Evolutionary conservation across 2,888 invertebrate genomes (phyloP), one percentile per base, ranked within the genome.

Genomic region (Protonemura montana): DNA sequence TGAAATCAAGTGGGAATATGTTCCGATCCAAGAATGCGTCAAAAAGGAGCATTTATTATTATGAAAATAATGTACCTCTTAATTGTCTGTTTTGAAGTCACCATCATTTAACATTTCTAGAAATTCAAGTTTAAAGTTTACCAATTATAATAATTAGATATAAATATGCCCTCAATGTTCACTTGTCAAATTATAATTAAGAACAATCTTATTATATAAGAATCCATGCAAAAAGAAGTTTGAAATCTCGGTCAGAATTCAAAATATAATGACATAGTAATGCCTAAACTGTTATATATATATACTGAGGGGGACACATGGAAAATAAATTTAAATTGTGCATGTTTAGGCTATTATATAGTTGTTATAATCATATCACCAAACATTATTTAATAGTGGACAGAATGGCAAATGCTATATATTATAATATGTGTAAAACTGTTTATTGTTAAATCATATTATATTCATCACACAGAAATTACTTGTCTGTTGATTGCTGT

Each of bases 321-420:
- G 21, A 13, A 59, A 59, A 21, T 59, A 59, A 81, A 29, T 21
- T 81, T 30, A 81, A 27, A 30, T 29, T 81, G 81, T 81, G 81
- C 81, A 81, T 81, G 81, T 81, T 59, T 59, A 59, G 59, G 59
- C 59, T 59, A 80, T 27, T 80, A 81, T 27, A 81, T 84, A 84
- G 84, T 84, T 84, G 84, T 84, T 59, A 76, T 84, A 25, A 84
- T 84, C 59, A 59, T 59, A 59, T 59, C 59, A 84, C 59, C 84
- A 84, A 59, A 59, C 84, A 59, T 76, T 42, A 76, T 84, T 84
- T 84, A 76, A 84, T 81, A 81, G 81, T 81, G 78, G 30, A 81
- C 59, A 59, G 59, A 59, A 59, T 59, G 59, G 59, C 59, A 59
- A 59, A 59, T 59, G 59, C 59, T 59, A 59, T 59, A 59, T 59